Percentiles rank a stretch among this genome's conserved stretches.
Evolutionary conservation across 1,140 invertebrate species (phyloP).

Genomic region (Aleiodes sp.): DNA sequence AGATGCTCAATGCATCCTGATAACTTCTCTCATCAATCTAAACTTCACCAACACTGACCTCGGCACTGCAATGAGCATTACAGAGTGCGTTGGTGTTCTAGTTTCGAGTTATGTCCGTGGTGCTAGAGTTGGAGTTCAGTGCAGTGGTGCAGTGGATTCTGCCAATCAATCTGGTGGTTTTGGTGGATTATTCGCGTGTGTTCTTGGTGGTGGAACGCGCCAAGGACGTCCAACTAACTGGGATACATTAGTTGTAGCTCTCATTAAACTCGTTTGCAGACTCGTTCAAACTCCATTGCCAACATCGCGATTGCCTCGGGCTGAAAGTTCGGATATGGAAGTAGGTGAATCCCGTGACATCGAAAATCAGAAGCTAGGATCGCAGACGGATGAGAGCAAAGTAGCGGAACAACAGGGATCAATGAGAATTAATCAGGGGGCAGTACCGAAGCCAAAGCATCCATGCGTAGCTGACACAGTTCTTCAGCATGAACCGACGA

Average conservation of each 20-base stretch:
- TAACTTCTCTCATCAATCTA: conserved; percentile 74
- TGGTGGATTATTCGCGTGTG: conserved; percentile 74
- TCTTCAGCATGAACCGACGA: conserved; percentile 79
- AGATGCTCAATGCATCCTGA: conserved; percentile 81
- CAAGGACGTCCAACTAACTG: conserved; percentile 71
- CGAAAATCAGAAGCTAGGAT: conserved; percentile 54
- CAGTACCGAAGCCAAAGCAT: conserved; percentile 58
- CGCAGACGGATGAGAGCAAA: conserved; percentile 84
- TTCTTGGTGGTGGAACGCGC: conserved; percentile 71
- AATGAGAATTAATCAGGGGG: conserved; percentile 46
- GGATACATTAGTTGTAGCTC: conserved; percentile 74
- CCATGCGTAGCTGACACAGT: conserved; percentile 82
- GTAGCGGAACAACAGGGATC: conserved; percentile 72
- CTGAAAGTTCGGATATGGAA: conserved; percentile 51
- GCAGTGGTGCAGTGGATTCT: conserved; percentile 54
- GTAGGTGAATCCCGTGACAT: conserved; percentile 45
- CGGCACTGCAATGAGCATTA: conserved; percentile 77
- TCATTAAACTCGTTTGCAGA: conserved; percentile 75
- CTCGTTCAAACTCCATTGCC: conserved; percentile 76
- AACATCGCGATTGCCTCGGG: conserved; percentile 36
- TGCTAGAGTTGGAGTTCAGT: conserved; percentile 57
- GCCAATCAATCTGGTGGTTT: conserved; percentile 63
- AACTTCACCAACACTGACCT: conserved; percentile 76
- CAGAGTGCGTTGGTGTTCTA: conserved; percentile 74
- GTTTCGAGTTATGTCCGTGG: conserved; percentile 59